Evolutionary conservation across 2,113 vertebrate genomes (phyloP).

Genomic region (Felis catus): DNA sequence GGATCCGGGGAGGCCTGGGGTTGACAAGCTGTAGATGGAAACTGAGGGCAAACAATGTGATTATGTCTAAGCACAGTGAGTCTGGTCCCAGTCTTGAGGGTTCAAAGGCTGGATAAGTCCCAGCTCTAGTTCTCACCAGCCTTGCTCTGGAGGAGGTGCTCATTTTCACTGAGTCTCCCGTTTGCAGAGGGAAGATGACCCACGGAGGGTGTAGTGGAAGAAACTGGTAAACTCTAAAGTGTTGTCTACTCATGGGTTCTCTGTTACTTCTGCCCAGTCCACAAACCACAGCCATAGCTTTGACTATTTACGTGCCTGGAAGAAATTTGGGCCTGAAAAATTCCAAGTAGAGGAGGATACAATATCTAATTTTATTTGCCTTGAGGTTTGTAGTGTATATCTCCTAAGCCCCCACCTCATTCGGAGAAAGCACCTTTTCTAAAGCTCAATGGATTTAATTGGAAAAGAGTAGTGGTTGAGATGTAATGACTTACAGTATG

Average conservation of each 20-base stretch:
- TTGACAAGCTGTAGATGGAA: neutral
- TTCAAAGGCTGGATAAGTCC: neutral
- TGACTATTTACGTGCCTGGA: neutral
- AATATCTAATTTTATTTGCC: neutral
- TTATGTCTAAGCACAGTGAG: neutral
- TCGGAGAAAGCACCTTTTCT: neutral
- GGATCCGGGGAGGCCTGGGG: neutral
- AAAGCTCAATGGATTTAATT: neutral
- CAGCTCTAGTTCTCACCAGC: neutral
- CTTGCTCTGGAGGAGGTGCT: neutral
- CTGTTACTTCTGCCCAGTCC: neutral
- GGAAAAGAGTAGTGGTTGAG: neutral
- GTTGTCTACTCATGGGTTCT: neutral
- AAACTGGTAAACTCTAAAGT: neutral
- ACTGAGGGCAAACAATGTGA: neutral
- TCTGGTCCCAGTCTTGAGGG: neutral
- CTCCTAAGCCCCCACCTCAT: neutral
- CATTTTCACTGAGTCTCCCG: rapidly evolving
- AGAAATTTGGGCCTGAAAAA: neutral
- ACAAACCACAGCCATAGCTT: neutral
- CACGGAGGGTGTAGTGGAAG: neutral
- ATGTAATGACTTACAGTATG: neutral
- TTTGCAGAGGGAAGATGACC: neutral
- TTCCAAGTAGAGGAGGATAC: neutral
- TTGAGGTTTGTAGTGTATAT: neutral